These are phyloP conservation scores for Sarcophaga rosellei DNA, from an alignment of 2,888 invertebrate species.

Conservation along the genomic window DNA sequence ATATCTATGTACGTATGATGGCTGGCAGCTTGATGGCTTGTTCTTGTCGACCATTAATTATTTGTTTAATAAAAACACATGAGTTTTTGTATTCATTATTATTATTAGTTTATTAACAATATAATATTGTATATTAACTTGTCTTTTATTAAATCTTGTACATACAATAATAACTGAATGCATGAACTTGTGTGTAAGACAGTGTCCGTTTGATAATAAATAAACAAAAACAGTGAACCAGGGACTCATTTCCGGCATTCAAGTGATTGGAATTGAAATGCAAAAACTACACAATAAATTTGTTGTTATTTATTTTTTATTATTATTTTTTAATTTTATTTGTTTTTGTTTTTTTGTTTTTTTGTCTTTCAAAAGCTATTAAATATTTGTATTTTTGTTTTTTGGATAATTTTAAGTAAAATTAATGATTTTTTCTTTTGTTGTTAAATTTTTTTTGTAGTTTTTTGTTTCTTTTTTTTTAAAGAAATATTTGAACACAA, in stretches of 20 bases:
- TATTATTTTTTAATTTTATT: constrained; percentile 19
- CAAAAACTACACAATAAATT: constrained; percentile 30
- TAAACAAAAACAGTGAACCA: constrained; percentile 21
- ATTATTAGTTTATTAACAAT: background rate
- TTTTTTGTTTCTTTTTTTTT: too few species aligned
- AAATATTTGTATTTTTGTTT: background rate
- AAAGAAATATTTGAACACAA: background rate
- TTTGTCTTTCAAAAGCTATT: background rate
- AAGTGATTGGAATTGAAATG: constrained; percentile 26
- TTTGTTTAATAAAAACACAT: background rate
- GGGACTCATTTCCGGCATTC: constrained; percentile 52
- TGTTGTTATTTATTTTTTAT: constrained; percentile 17
- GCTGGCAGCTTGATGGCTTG: background rate
- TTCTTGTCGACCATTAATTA: background rate
- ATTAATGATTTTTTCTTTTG: constrained; percentile 34
- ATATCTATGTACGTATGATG: background rate
- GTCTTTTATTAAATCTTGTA: constrained; percentile 34
- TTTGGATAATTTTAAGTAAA: constrained; percentile 35
- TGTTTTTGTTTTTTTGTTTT: constrained; percentile 1
- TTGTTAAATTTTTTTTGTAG: background rate
- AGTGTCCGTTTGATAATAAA: background rate
- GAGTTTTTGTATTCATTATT: background rate
- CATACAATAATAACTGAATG: background rate
- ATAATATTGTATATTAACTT: constrained; percentile 1
- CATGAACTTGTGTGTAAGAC: background rate